These are phyloP conservation scores for Pristionchus arcanus DNA, from an alignment of 2,888 invertebrate species.

Conservation along the genomic window DNA sequence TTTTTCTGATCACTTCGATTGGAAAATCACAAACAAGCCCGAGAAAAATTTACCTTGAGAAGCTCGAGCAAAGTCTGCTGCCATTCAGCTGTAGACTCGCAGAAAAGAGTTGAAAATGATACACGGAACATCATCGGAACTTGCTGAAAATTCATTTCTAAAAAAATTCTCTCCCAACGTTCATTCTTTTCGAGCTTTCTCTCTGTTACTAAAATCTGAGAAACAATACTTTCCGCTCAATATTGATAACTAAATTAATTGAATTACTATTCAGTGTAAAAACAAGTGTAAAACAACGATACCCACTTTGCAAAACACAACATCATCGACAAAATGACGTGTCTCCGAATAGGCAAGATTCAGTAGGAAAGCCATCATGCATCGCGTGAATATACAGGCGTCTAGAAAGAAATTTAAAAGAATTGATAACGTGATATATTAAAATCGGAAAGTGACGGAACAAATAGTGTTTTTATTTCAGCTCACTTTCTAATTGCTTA, in stretches of 20 bases:
- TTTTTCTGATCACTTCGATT: neutral
- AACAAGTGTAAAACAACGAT: no score
- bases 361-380: constrained; percentile 42
- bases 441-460: no score
- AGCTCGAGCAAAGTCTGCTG: constrained; percentile 41
- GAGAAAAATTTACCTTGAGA: neutral
- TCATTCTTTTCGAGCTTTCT: no score
- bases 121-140: constrained; percentile 49
- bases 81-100: neutral
- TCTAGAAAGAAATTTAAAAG: neutral
- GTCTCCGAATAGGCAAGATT: constrained; percentile 41
- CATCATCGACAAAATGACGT: constrained; percentile 37
- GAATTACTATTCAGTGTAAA: neutral
- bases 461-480: neutral
- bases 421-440: no score
- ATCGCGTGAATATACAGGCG: neutral
- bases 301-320: constrained; percentile 27
- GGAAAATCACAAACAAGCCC: no score
- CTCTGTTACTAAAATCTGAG: no score
- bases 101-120: constrained; percentile 48
- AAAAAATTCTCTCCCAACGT: no score
- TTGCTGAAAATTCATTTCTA: neutral
- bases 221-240: no score
- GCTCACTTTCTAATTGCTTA: constrained; percentile 40
- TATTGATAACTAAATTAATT: neutral